Evolutionary conservation across 2,888 invertebrate genomes (phyloP).

Genomic region (Acronicta psi): DNA sequence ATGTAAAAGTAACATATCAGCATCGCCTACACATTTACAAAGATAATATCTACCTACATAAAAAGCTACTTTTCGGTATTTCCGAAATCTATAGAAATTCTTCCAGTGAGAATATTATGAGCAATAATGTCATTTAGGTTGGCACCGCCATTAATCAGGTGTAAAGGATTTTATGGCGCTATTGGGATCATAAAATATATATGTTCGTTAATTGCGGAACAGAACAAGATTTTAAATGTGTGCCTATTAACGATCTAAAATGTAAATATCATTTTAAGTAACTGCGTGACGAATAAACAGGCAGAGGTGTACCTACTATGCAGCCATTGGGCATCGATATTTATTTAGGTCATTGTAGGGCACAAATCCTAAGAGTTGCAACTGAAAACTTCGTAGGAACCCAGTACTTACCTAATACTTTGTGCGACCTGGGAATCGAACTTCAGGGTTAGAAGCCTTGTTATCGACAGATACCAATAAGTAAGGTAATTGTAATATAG

Average conservation of each 20-base stretch:
- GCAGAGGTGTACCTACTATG: too few relatives aligned
- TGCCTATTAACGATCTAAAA: background rate
- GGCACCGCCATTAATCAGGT: constrained; percentile 8
- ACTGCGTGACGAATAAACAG: too few relatives aligned
- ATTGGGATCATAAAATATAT: constrained; percentile 29
- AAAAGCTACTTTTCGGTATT: constrained; percentile 5
- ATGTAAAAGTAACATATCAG: constrained; percentile 9
- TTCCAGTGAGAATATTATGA: background rate
- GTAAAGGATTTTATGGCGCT: constrained; percentile 30
- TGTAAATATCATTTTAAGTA: too few relatives aligned
- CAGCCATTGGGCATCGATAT: too few relatives aligned
- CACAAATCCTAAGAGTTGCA: too few relatives aligned
- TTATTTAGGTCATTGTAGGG: too few relatives aligned
- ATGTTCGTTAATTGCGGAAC: constrained; percentile 33
- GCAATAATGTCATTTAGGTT: constrained; percentile 10
- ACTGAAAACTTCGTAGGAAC: too few relatives aligned
- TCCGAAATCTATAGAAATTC: constrained; percentile 7
- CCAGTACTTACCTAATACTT: too few relatives aligned
- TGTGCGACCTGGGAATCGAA: too few relatives aligned
- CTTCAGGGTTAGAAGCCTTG: too few relatives aligned
- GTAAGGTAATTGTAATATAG: too few relatives aligned
- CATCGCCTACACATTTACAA: constrained; percentile 26
- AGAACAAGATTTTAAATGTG: background rate
- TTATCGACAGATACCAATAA: too few relatives aligned
- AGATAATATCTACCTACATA: background rate